These are phyloP conservation scores for Argya squamiceps DNA, from an alignment of 2,797 vertebrate species.

Conservation along the genomic window DNA sequence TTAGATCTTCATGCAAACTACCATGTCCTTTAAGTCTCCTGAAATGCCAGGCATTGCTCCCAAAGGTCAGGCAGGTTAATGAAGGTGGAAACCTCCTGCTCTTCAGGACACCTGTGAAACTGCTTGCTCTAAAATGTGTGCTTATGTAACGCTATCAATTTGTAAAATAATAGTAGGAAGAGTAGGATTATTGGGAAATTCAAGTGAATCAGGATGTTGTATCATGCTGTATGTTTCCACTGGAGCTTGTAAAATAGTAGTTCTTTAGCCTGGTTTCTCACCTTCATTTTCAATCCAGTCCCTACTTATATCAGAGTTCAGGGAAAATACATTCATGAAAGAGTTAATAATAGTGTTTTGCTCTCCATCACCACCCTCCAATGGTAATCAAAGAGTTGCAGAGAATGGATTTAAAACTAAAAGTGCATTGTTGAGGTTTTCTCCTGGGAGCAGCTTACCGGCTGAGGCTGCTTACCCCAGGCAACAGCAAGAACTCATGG, in stretches of 20 bases:
- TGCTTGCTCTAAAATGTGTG: background rate
- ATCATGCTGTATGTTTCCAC: background rate
- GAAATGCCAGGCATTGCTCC: background rate
- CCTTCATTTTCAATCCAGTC: background rate
- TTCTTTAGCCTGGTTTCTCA: background rate
- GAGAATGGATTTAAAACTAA: background rate
- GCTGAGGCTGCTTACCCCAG: no score
- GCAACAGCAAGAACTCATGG: no score
- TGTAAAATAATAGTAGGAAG: background rate
- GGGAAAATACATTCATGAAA: background rate
- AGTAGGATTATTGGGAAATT: background rate
- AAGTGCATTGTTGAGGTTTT: no score
- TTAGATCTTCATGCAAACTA: background rate
- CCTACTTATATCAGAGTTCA: background rate
- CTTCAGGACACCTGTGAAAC: background rate
- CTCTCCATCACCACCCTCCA: background rate
- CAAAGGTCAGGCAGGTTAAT: background rate
- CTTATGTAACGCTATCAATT: background rate
- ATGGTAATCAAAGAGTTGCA: background rate
- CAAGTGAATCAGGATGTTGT: background rate
- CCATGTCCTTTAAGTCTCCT: background rate
- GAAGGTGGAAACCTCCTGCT: background rate
- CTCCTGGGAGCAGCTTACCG: no score
- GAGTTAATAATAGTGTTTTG: background rate
- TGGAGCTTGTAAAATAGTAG: background rate